Conservation (phyloP, 2,888 invertebrate genomes). For the Crematogaster levior region DNA sequence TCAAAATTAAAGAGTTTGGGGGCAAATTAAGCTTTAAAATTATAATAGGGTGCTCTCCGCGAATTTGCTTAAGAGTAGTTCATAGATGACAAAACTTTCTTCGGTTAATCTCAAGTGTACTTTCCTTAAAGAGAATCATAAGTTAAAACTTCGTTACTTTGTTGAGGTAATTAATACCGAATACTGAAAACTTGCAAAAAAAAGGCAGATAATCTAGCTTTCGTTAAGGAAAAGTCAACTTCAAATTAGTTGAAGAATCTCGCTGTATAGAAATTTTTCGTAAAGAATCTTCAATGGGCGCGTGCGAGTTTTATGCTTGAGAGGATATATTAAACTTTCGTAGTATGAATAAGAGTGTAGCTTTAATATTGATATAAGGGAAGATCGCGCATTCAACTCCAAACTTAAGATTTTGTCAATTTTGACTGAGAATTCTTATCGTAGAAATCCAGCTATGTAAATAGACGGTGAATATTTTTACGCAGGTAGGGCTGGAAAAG, state of each 20-base stretch:
- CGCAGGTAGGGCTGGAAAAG: background rate
- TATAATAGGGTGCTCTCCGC: constrained; percentile 11
- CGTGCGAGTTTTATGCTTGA: background rate
- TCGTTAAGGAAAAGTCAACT: constrained; percentile 10
- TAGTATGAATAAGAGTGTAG: background rate
- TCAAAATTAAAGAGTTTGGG: constrained; percentile 12
- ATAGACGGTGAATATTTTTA: constrained; percentile 27
- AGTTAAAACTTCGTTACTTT: constrained; percentile 45
- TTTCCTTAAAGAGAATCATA: constrained; percentile 35
- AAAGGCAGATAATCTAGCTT: constrained; percentile 4
- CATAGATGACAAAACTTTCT: constrained; percentile 50
- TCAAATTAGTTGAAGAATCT: constrained; percentile 15
- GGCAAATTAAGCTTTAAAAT: constrained; percentile 22
- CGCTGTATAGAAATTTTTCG: constrained; percentile 10
- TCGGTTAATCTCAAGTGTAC: constrained; percentile 19
- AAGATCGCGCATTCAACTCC: background rate
- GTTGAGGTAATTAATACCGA: constrained; percentile 45
- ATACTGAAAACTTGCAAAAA: constrained; percentile 9
- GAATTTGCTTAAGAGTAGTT: constrained; percentile 27
- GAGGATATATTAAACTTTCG: constrained; percentile 10
- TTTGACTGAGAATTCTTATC: background rate
- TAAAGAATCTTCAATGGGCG: background rate
- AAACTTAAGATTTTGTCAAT: background rate
- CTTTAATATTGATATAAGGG: background rate
- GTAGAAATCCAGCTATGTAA: constrained; percentile 14